Conservation (phyloP, 2,888 invertebrate species). For the Trypoxylon attenuatum region DNA sequence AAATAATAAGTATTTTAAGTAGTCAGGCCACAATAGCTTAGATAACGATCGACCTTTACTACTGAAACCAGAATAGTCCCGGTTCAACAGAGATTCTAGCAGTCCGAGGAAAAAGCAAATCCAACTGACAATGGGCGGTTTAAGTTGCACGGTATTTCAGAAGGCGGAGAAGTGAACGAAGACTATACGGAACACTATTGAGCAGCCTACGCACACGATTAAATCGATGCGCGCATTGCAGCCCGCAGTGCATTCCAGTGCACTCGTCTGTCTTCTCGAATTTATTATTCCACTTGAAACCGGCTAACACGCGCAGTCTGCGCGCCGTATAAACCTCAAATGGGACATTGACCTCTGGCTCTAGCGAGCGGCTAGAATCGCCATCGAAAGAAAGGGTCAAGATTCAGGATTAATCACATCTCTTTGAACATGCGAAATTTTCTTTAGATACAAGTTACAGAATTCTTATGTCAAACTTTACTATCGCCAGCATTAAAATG, state of each 20-base stretch:
- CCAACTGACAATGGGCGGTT: conserved; percentile 9
- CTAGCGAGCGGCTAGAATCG: conserved; percentile 56
- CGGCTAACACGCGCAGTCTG: conserved; percentile 22
- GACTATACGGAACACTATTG: conserved; percentile 11
- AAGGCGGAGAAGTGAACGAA: not conserved
- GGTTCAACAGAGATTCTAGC: not conserved
- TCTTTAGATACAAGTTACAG: no score
- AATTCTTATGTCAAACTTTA: no score
- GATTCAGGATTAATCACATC: no score
- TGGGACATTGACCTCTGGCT: conserved; percentile 57
- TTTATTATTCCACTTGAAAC: conserved; percentile 54
- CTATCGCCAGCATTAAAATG: no score
- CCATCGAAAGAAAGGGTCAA: no score
- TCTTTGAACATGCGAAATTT: no score
- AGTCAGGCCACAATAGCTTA: no score
- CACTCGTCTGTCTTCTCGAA: conserved; percentile 35
- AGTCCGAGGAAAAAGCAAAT: not conserved
- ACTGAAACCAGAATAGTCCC: not conserved
- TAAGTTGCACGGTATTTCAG: conserved; percentile 10
- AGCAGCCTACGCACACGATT: conserved; percentile 39
- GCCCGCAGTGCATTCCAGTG: conserved; percentile 44
- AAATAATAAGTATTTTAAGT: no score
- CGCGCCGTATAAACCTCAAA: conserved; percentile 49
- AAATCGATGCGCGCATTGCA: conserved; percentile 46
- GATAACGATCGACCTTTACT: no score